A percentile compares a stretch with the other conserved stretches of the same genome.
Evolutionary conservation across 2,888 invertebrate species (phyloP).

Genomic region (Herminia tarsipennalis): DNA sequence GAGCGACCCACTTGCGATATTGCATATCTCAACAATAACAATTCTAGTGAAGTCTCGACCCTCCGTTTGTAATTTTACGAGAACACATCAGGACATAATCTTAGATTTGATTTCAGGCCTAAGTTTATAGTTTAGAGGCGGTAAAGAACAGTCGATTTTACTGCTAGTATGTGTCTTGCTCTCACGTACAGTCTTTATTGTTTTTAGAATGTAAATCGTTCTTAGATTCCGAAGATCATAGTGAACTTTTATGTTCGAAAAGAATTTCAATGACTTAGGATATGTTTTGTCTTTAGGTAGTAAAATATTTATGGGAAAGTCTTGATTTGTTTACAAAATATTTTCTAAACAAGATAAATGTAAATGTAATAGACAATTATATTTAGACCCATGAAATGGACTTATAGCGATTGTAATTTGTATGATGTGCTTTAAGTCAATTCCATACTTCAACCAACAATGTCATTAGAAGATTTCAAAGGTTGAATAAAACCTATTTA

Average conservation of each 20-base stretch:
- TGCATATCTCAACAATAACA: constrained; percentile 68
- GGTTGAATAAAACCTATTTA: too few relatives aligned
- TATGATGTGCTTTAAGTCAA: too few relatives aligned
- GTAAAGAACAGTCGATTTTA: constrained; percentile 31
- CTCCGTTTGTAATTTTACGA: constrained; percentile 62
- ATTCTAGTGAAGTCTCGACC: constrained; percentile 55
- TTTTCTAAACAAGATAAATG: too few relatives aligned
- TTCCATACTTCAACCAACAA: too few relatives aligned
- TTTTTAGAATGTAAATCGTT: constrained; percentile 25
- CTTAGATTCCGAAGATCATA: constrained; percentile 3
- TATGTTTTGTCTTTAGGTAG: background rate
- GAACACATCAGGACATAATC: constrained; percentile 53
- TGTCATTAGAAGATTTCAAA: too few relatives aligned
- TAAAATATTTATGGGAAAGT: too few relatives aligned
- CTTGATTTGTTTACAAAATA: too few relatives aligned
- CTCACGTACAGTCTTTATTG: constrained; percentile 28
- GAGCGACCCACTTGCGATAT: constrained; percentile 59
- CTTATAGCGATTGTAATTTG: too few relatives aligned
- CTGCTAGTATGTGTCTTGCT: constrained; percentile 23
- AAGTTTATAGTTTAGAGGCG: constrained; percentile 37
- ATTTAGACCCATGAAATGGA: too few relatives aligned
- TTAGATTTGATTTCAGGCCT: constrained; percentile 25
- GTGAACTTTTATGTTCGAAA: constrained; percentile 3
- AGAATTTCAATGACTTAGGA: background rate
- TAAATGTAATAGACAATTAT: too few relatives aligned